Evolutionary conservation across 2,113 vertebrate species (phyloP).

Genomic region (Oreochromis spilurus): DNA sequence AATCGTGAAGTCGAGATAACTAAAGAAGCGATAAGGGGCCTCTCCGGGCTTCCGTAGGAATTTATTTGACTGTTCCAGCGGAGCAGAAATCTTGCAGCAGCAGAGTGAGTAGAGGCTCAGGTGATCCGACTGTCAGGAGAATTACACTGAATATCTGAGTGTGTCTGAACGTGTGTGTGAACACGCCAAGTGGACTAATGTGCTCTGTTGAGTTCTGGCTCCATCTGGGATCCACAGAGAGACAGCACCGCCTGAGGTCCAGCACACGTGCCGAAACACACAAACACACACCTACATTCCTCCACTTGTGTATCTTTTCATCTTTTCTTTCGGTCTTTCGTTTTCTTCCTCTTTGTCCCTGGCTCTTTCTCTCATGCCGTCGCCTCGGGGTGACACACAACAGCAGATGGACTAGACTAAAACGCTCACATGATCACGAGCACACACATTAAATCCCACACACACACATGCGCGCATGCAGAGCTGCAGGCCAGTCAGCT

Average conservation of each 20-base stretch:
- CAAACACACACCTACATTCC: slow-evolving; percentile 5
- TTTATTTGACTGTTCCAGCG: slow-evolving; percentile 8
- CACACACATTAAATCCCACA: neutral
- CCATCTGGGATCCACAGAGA: slow-evolving; percentile 65
- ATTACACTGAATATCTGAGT: slow-evolving; percentile 26
- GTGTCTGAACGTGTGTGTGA: slow-evolving; percentile 37
- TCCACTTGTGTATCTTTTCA: slow-evolving; percentile 22
- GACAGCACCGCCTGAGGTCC: slow-evolving; percentile 42
- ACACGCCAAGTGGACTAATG: slow-evolving; percentile 60
- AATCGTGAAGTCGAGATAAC: neutral
- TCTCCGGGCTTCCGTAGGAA: slow-evolving; percentile 25
- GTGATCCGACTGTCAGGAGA: slow-evolving; percentile 52
- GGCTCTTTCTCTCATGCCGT: slow-evolving; percentile 19
- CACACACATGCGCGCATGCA: neutral
- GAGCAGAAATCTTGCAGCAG: slow-evolving; percentile 38
- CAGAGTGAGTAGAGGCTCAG: slow-evolving; percentile 41
- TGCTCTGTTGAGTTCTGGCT: slow-evolving; percentile 55
- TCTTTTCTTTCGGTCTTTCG: slow-evolving; percentile 3
- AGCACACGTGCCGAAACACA: neutral
- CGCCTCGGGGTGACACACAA: slow-evolving; percentile 34
- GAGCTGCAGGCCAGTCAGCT: slow-evolving; percentile 63
- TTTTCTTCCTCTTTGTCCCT: neutral
- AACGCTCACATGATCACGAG: neutral
- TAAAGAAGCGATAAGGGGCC: slow-evolving; percentile 1
- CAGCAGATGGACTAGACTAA: slow-evolving; percentile 59